Evolutionary conservation across 2,797 vertebrate genomes (phyloP), one percentile per base, ranked within the genome.

Genomic region (Melanotaenia nigrans): DNA sequence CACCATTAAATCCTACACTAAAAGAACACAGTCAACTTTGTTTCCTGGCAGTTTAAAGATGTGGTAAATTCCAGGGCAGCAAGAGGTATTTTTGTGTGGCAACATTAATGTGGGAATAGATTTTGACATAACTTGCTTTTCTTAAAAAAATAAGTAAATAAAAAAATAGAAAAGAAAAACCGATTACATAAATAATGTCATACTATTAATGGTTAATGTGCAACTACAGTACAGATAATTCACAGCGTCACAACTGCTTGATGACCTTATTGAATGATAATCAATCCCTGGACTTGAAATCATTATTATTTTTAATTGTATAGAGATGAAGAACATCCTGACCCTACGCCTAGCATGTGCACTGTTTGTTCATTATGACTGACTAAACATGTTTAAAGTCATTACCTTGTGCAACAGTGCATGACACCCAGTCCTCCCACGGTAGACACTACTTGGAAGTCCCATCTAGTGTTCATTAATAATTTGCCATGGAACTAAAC

Each of bases 51-150:
- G 18, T 49, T n/a, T 56, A 16, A 7, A 55, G 12, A 59, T 65
- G 25, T 54, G 66, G 33, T 49, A 28, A 36, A 77, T 83, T 85
- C 79, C 82, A 49, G 35, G 10, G 18, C 58, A 62, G 61, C 61
- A 40, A 61, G 5, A 10, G n/a, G 75, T 76, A 57, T 35, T 64
- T 64, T 7, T 69, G 55, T 70, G 62, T 40, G 38, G 14, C 36
- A 38, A 38, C 36, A 38, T 33, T 61, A 61, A 7, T 68, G 54
- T 69, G 65, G n/a, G 66, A 83, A 74, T 38, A 30, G 18, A 5
- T 9, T 61, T 33, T 54, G 12, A 33, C 18, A 22, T 55, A 2
- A 57, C 49, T 61, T 76, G 38, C 32, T 20, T 45, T 5, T 45
- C 18, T 20, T 49, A n/a, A 30, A 30, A 30, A 30, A 28, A 25